These are phyloP conservation scores for Coronaproctus castanopsis DNA, from an alignment of 2,888 invertebrate genomes.

Conservation along the genomic window DNA sequence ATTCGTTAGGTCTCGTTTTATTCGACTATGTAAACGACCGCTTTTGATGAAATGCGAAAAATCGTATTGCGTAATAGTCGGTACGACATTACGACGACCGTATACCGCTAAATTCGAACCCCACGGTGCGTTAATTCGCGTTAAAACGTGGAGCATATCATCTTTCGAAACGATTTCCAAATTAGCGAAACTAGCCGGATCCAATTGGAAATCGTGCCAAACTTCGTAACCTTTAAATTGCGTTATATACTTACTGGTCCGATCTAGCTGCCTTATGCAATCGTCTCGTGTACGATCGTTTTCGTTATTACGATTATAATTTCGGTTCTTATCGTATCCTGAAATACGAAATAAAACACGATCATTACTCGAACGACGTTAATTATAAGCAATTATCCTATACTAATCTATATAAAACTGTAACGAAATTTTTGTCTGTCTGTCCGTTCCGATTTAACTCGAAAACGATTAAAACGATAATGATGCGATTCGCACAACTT, in stretches of 20 bases:
- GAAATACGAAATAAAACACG: too few relatives aligned
- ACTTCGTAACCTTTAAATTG: background rate
- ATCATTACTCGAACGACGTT: too few relatives aligned
- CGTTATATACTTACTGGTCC: background rate
- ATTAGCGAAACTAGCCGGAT: conserved; percentile 84
- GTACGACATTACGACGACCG: conserved; percentile 81
- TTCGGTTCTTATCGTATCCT: too few relatives aligned
- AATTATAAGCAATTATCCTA: too few relatives aligned
- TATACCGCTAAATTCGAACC: conserved; percentile 89
- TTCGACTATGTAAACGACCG: conserved; percentile 35
- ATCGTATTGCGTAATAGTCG: conserved; percentile 91
- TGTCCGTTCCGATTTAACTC: too few relatives aligned
- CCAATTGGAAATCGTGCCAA: conserved; percentile 28
- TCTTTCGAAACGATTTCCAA: conserved; percentile 78
- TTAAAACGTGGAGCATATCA: conserved; percentile 68
- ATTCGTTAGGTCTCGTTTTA: conserved; percentile 26
- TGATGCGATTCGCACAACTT: too few relatives aligned
- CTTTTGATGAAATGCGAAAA: conserved; percentile 86
- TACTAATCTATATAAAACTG: too few relatives aligned
- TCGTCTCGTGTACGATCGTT: too few relatives aligned
- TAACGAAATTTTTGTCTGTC: too few relatives aligned
- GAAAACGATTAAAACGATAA: too few relatives aligned
- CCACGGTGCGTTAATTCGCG: conserved; percentile 67
- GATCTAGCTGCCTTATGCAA: background rate
- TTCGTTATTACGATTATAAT: too few relatives aligned